Evolutionary conservation across 2,888 invertebrate species (phyloP).

Genomic region (Stenolophus ochropezus): DNA sequence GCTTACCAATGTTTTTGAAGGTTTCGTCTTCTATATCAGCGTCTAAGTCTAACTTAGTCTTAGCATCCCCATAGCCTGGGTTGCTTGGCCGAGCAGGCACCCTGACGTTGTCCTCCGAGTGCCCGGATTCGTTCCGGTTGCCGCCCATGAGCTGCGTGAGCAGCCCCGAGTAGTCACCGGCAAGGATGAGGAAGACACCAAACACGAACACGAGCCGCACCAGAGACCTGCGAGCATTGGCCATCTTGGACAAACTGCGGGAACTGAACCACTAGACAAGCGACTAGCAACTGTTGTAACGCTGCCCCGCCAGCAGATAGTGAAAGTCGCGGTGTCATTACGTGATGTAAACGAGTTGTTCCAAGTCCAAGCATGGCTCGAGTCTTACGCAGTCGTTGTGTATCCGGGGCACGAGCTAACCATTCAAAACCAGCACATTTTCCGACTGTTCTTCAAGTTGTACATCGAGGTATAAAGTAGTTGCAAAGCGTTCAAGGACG

Average conservation of each 20-base stretch:
- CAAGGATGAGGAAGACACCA: slow-evolving; percentile 75
- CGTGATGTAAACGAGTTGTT: slow-evolving; percentile 13
- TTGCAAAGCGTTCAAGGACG: no score
- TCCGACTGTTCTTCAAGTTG: no score
- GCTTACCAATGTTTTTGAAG: slow-evolving; percentile 70
- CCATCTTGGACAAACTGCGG: slow-evolving; percentile 65
- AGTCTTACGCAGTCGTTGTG: not conserved
- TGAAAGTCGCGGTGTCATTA: slow-evolving; percentile 18
- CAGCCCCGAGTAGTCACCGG: slow-evolving; percentile 75
- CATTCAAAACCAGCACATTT: no score
- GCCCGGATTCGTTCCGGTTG: slow-evolving; percentile 68
- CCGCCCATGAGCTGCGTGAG: slow-evolving; percentile 74
- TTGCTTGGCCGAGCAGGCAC: slow-evolving; percentile 69
- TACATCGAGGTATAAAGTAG: no score
- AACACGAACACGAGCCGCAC: slow-evolving; percentile 75
- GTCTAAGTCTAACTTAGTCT: slow-evolving; percentile 72
- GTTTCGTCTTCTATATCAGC: slow-evolving; percentile 73
- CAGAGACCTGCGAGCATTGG: slow-evolving; percentile 69
- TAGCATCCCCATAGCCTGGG: slow-evolving; percentile 72
- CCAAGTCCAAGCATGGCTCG: not conserved
- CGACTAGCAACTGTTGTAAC: not conserved
- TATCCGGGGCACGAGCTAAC: not conserved
- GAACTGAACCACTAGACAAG: not conserved
- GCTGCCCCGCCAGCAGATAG: slow-evolving; percentile 21
- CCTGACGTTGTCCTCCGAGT: slow-evolving; percentile 63